Evolutionary conservation across 1,140 invertebrate species (phyloP), one percentile per base, ranked within the genome.

Genomic region (Idris sp.): DNA sequence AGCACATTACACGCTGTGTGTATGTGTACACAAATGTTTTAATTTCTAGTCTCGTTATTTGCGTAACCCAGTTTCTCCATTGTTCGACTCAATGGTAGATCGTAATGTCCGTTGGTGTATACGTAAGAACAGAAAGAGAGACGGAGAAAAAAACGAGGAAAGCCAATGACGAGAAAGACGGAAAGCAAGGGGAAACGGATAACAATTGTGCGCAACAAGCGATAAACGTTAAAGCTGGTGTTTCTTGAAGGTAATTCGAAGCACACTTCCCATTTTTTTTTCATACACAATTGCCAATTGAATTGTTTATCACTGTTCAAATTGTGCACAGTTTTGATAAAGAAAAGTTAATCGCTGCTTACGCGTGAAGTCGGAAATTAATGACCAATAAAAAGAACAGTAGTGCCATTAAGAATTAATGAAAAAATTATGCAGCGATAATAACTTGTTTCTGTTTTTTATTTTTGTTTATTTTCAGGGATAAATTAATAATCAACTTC

Each of bases 1-100:
- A 74, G 46, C 56, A 36, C 30, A 43, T 56, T 61, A 41, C 33
- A 53, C 38, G 48, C n/a, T n/a, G n/a, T n/a, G n/a, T n/a, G 40
- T 33, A 9, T 74, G 46, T 56, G 30, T 48, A 56, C 46, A 48
- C 74, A 78, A 78, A 78, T 80, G 82, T 83, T 86, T 85, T 84
- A 82, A 85, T 87, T 85, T 80, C 78, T 81, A 85, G 81, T 80
- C 81, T 84, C 84, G 83, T 85, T 83, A 86, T 87, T 87, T 87
- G 84, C 81, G 84, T 86, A 86, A 87, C 84, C 84, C 81, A 86
- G 83, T 87, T 87, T 86, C 83, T 79, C 81, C 82, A 86, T 87
- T 85, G 84, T 87, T 85, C 83, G 76, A 86, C 85, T 85, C 79
- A 84, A 84, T 82, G 83, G 81, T 80, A 81, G 79, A 85, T 85